Evolutionary conservation across 1,140 invertebrate species (phyloP).

Genomic region (Tetramorium alpestre): DNA sequence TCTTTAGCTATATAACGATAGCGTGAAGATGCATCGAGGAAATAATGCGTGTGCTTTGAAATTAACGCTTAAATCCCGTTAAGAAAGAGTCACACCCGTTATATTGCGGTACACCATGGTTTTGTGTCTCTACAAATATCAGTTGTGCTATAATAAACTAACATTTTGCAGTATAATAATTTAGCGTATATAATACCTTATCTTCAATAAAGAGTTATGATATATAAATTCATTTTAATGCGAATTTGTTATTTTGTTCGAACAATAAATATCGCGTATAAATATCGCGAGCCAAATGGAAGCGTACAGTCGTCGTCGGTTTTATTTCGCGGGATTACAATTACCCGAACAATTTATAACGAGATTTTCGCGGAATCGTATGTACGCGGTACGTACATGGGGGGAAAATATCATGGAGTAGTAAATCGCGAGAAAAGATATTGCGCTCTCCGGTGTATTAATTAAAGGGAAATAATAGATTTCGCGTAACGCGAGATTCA

Average conservation of each 20-base stretch:
- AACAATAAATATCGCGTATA: conserved; percentile 23
- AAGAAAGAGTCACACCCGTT: conserved; percentile 47
- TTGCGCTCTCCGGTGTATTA: conserved; percentile 11
- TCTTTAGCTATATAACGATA: conserved; percentile 33
- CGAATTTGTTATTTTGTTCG: conserved; percentile 31
- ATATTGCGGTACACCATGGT: conserved; percentile 5
- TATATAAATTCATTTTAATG: conserved; percentile 27
- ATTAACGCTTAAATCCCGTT: conserved; percentile 48
- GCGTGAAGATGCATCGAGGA: background rate
- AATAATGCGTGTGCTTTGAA: conserved; percentile 19
- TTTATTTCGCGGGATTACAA: conserved; percentile 45
- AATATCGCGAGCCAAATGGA: conserved; percentile 1
- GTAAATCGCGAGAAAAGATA: conserved; percentile 24
- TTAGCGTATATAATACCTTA: conserved; percentile 6
- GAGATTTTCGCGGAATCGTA: conserved; percentile 28
- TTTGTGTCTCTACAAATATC: conserved; percentile 3
- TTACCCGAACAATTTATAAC: conserved; percentile 49
- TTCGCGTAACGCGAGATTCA: conserved; percentile 8
- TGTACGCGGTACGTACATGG: background rate
- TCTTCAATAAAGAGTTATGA: background rate
- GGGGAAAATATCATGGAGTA: conserved; percentile 24
- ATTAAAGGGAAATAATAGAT: conserved; percentile 49
- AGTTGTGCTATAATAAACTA: conserved; percentile 7
- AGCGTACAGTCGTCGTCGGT: conserved; percentile 16
- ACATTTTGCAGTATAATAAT: background rate